Evolutionary conservation across 2,797 vertebrate species (phyloP), one percentile per base, ranked within the genome.

Genomic region (Intellagama lesueurii): DNA sequence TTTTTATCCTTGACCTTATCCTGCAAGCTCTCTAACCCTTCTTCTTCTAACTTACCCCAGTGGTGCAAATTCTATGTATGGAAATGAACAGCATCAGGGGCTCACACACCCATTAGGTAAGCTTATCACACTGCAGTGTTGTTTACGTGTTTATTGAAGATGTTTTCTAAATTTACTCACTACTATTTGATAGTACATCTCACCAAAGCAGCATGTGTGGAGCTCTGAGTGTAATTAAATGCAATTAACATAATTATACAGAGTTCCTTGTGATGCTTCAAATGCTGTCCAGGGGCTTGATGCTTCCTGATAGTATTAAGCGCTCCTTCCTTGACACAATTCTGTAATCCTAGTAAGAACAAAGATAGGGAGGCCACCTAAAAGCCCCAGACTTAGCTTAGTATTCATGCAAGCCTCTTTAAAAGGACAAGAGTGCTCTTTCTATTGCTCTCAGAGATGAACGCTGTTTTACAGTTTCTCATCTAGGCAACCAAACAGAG

Each of bases 191-290:
- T 94, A 81, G 90, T 86, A 40, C 87, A 80, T 88, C 91, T 91
- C 94, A 93, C 90, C 88, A 89, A 95, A 94, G 89, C 93, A 91
- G 91, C 80, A 72, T 88, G 82, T 91, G 93, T 83, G 88, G 93
- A 93, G 96, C 94, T 87, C 30, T 80, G 83, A 68, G 82, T 91
- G 78, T 91, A 95, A 95, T 95, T 95, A 95, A 93, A 93, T 87
- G 87, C 94, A 95, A 95, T 96, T 96, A 94, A 94, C 82, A 83
- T 91, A 95, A 95, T 96, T 96, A 94, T 88, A 94, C 72, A 90
- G 73, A 28, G 83, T 68, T 88, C 2, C 91, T 90, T 85, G 83
- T 89, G 94, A 93, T 90, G 72, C 78, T 94, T 87, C 92, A 93
- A 91, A 94, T 93, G 92, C 91, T 86, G 77, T 91, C 90, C 69